Evolutionary conservation across 2,113 vertebrate species (phyloP).

Genomic region (Percina caprodes): DNA sequence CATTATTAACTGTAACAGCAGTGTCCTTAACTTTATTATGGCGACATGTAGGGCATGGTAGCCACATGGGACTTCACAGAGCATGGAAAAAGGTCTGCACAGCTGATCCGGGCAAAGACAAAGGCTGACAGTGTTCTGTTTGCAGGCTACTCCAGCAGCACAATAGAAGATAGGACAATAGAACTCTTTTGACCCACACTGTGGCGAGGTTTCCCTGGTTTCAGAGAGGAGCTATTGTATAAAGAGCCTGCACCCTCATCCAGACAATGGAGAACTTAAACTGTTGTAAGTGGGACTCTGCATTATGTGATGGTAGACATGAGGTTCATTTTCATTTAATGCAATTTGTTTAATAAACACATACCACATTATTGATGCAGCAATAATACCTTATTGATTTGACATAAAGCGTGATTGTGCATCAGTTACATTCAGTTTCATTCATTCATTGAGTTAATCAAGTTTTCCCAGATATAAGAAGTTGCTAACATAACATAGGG

Average conservation of each 20-base stretch:
- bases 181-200: slow-evolving; percentile 76
- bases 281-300: slow-evolving; percentile 54
- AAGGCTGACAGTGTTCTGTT: slow-evolving; percentile 81
- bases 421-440: background rate
- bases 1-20: slow-evolving; percentile 64
- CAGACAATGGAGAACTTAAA: slow-evolving; percentile 75
- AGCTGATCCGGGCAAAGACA: slow-evolving; percentile 81
- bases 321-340: slow-evolving; percentile 39
- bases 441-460: no score
- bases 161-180: slow-evolving; percentile 84
- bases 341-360: slow-evolving; percentile 30
- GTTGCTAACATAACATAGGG: background rate
- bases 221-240: slow-evolving; percentile 79
- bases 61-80: slow-evolving; percentile 67
- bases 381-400: slow-evolving; percentile 13
- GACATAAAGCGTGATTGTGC: slow-evolving; percentile 8
- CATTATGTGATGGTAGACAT: slow-evolving; percentile 52
- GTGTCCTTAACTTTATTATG: slow-evolving; percentile 69
- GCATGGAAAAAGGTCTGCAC: slow-evolving; percentile 62
- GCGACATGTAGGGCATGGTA: slow-evolving; percentile 73
- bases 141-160: slow-evolving; percentile 78
- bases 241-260: slow-evolving; percentile 63
- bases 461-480: background rate
- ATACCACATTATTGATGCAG: slow-evolving; percentile 4
- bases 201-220: slow-evolving; percentile 72